Evolutionary conservation across 2,888 invertebrate genomes (phyloP).

Genomic region (Ornithoptera priamus): DNA sequence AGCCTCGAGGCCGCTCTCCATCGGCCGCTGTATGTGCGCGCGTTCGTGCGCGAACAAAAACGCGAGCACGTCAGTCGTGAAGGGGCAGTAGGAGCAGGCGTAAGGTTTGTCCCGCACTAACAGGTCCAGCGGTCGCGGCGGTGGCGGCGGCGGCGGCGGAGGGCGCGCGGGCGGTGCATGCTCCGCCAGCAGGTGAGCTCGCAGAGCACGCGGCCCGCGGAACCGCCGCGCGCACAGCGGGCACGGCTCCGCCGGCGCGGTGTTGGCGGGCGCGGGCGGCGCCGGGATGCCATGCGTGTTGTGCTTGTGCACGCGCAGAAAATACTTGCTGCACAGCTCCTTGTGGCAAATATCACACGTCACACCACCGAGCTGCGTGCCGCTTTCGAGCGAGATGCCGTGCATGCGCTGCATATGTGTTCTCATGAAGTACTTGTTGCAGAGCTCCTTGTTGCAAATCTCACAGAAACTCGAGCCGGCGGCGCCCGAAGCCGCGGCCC

Average conservation of each 20-base stretch:
- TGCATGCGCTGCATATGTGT: slow-evolving; percentile 99
- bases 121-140: slow-evolving; percentile 80
- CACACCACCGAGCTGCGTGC: slow-evolving; percentile 94
- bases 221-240: slow-evolving; percentile 92
- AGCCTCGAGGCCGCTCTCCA: slow-evolving; percentile 44
- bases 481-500: slow-evolving; percentile 72
- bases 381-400: slow-evolving; percentile 95
- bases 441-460: slow-evolving; percentile 98
- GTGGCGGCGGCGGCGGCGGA: slow-evolving; percentile 61
- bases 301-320: slow-evolving; percentile 97
- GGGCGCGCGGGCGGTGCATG: slow-evolving; percentile 84
- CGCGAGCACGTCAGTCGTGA: slow-evolving; percentile 92
- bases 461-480: slow-evolving; percentile 94
- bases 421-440: slow-evolving; percentile 99
- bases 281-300: slow-evolving; percentile 98
- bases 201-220: slow-evolving; percentile 92
- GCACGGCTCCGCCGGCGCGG: slow-evolving; percentile 80
- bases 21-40: slow-evolving; percentile 82
- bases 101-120: slow-evolving; percentile 84
- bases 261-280: slow-evolving; percentile 82
- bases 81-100: slow-evolving; percentile 94
- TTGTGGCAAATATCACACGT: slow-evolving; percentile 99
- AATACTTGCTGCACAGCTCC: slow-evolving; percentile 98
- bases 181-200: slow-evolving; percentile 91
- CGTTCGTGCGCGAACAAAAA: slow-evolving; percentile 96